These are phyloP conservation scores for Lagorchestes hirsutus DNA, from an alignment of 2,797 vertebrate genomes.

Conservation along the genomic window DNA sequence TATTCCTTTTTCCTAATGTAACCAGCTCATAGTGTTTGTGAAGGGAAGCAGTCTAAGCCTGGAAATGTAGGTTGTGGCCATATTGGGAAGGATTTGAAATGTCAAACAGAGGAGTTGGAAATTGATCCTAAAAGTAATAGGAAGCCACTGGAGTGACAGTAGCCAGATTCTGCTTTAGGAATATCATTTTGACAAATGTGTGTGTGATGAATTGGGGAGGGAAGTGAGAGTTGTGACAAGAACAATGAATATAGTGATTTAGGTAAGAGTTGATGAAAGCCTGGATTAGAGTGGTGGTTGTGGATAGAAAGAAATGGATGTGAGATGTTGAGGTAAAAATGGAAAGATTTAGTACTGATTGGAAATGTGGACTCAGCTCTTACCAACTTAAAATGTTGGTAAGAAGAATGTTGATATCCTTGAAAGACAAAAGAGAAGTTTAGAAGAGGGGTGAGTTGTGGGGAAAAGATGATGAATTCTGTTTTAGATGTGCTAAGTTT, in stretches of 20 bases:
- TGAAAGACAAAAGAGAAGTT: not conserved
- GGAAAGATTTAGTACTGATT: not conserved
- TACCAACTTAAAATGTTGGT: not conserved
- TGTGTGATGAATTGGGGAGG: not conserved
- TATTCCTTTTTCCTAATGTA: not conserved
- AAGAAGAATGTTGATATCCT: not conserved
- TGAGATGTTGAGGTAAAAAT: not conserved
- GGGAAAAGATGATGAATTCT: not conserved
- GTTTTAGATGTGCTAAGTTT: not conserved
- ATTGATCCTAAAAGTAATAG: not conserved
- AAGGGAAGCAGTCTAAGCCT: not conserved
- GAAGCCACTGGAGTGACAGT: not conserved
- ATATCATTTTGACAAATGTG: not conserved
- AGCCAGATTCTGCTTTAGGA: not conserved
- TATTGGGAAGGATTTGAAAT: not conserved
- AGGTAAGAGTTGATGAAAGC: not conserved
- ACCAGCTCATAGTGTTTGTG: not conserved
- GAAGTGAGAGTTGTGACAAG: not conserved
- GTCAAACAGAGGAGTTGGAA: not conserved
- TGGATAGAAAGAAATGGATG: not conserved
- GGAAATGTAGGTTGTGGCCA: not conserved
- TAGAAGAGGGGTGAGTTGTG: not conserved
- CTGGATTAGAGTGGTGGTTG: not conserved
- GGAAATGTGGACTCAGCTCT: not conserved
- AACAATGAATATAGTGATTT: not conserved